phyloP scores from a whole-genome alignment of 2,797 vertebrate genomes.

The Channa striata region DNA sequence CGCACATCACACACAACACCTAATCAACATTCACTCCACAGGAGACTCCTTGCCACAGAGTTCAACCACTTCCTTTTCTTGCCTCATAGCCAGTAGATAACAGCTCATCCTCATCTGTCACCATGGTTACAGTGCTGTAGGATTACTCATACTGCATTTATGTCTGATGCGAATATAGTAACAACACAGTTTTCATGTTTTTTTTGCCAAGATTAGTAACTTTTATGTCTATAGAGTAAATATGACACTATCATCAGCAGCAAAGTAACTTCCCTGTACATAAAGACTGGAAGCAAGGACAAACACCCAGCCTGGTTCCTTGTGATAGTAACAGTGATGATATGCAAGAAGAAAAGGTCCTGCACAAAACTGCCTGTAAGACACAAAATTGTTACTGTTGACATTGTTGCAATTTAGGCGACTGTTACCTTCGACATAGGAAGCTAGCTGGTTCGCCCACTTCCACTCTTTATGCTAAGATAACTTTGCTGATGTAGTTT shows the following conservation, averaged over 20 bases:
- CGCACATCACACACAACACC: conserved; percentile 23
- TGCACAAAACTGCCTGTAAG: not conserved
- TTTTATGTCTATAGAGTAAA: not conserved
- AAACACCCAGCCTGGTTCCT: not conserved
- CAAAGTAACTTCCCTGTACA: not conserved
- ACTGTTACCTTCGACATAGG: not conserved
- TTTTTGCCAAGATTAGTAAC: not conserved
- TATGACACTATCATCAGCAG: not conserved
- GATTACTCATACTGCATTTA: conserved; percentile 62
- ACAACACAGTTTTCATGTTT: conserved; percentile 1
- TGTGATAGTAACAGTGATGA: not conserved
- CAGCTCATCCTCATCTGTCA: conserved; percentile 45
- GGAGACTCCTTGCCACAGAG: conserved; percentile 47
- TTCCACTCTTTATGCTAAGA: not conserved
- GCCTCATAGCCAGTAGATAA: conserved; percentile 61
- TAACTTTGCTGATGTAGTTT: not conserved
- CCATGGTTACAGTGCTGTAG: conserved; percentile 27
- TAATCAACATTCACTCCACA: conserved; percentile 49
- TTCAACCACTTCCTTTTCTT: conserved; percentile 68
- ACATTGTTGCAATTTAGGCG: not conserved
- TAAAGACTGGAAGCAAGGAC: conserved; percentile 3
- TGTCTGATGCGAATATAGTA: conserved; percentile 39
- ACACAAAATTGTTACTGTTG: not conserved
- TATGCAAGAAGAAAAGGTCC: not conserved
- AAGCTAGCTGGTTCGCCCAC: not conserved